phyloP scores from a whole-genome alignment of 1,140 invertebrate species.

The Aphelenchoides avenae region DNA sequence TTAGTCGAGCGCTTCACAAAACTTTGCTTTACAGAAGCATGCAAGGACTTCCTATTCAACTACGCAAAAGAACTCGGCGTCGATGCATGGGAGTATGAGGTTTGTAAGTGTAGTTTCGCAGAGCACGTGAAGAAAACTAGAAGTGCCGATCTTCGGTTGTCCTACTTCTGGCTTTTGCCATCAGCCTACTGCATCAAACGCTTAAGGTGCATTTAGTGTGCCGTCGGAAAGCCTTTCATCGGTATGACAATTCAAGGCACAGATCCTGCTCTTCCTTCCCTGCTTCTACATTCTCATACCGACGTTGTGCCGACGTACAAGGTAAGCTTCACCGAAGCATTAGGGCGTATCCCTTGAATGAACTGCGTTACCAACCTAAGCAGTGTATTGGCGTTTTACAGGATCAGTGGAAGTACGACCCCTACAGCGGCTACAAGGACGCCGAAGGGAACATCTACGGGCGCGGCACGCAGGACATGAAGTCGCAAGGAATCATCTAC shows the following conservation, averaged over 20 bases:
- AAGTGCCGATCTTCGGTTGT: too few relatives aligned
- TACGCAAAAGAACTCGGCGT: conserved; percentile 70
- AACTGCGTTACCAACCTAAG: too few relatives aligned
- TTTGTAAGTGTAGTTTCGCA: conserved; percentile 21
- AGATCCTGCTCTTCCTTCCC: conserved; percentile 68
- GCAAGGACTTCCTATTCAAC: conserved; percentile 69
- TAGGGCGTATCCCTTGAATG: too few relatives aligned
- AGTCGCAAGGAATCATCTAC: conserved; percentile 62
- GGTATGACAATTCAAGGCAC: conserved; percentile 76
- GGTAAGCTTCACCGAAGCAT: conserved; percentile 65
- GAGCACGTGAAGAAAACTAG: not conserved
- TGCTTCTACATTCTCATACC: conserved; percentile 86
- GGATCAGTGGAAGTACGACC: conserved; percentile 75
- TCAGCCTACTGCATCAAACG: too few relatives aligned
- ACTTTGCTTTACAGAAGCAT: too few relatives aligned
- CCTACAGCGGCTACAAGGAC: conserved; percentile 73
- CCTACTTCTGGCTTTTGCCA: too few relatives aligned
- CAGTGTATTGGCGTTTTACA: too few relatives aligned
- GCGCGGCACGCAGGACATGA: conserved; percentile 68
- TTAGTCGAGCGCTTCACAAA: too few relatives aligned
- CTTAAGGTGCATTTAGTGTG: conserved; percentile 59
- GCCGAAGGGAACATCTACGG: conserved; percentile 76
- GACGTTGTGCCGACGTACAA: conserved; percentile 86
- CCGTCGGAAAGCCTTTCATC: conserved; percentile 71
- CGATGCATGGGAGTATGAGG: conserved; percentile 63